Conservation (phyloP, 2,113 vertebrate genomes). For the Gavia stellata region DNA sequence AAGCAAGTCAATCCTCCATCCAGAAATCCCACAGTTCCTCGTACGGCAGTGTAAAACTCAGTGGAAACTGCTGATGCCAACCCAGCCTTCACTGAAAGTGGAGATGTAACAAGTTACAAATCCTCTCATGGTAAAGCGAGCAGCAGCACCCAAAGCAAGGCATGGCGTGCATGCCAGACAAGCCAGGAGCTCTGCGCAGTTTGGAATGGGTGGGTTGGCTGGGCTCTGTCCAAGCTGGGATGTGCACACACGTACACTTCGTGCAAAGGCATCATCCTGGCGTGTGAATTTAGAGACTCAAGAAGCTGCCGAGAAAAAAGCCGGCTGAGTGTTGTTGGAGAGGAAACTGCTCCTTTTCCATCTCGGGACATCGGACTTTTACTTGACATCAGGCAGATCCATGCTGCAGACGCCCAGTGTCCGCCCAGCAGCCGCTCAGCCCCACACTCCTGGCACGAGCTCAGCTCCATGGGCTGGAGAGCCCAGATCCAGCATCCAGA, state of each 20-base stretch:
- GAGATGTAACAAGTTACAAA: background rate
- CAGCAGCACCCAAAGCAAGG: background rate
- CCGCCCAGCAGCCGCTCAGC: background rate
- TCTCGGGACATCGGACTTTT: accelerated
- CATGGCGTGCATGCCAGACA: accelerated
- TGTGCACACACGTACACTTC: accelerated
- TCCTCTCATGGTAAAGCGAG: accelerated
- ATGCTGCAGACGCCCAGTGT: accelerated
- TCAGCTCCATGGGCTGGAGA: background rate
- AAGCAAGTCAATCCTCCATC: background rate
- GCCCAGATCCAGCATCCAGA: background rate
- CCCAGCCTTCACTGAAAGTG: background rate
- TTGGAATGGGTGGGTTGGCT: background rate
- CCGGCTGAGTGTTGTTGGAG: background rate
- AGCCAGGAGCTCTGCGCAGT: accelerated
- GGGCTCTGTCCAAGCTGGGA: background rate
- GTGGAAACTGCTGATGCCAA: background rate
- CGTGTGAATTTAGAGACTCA: accelerated
- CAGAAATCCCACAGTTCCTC: background rate
- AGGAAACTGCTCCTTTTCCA: background rate
- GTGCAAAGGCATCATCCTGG: accelerated
- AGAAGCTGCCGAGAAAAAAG: background rate
- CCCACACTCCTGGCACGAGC: accelerated
- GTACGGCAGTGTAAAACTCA: accelerated
- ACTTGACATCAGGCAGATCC: background rate